Evolutionary conservation across 2,797 vertebrate species (phyloP).

Genomic region (Danio choprae): DNA sequence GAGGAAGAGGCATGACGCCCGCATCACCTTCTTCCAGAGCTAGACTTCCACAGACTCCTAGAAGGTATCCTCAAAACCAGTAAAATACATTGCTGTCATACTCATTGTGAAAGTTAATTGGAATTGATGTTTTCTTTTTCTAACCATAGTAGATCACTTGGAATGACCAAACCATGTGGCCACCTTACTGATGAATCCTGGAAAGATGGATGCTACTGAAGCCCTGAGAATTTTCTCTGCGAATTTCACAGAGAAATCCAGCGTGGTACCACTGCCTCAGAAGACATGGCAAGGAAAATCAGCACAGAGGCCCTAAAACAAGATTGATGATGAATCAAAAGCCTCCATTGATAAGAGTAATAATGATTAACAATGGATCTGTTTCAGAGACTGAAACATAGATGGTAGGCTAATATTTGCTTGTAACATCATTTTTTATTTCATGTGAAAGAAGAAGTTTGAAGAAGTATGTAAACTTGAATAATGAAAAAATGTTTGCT

Average conservation of each 20-base stretch:
- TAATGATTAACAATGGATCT: conserved; percentile 8
- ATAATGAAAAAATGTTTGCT: conserved; percentile 53
- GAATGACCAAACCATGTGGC: conserved; percentile 75
- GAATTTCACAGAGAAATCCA: conserved; percentile 52
- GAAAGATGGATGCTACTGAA: conserved; percentile 94
- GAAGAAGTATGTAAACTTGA: conserved; percentile 61
- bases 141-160: conserved; percentile 78
- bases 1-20: conserved; percentile 71
- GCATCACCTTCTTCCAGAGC: conserved; percentile 73
- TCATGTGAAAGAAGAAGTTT: conserved; percentile 72
- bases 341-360: conserved; percentile 19
- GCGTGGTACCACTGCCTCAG: conserved; percentile 60
- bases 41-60: conserved; percentile 79
- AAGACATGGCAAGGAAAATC: conserved; percentile 44
- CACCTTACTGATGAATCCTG: conserved; percentile 84
- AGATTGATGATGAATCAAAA: conserved; percentile 32
- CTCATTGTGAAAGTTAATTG: background rate
- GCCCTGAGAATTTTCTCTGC: conserved; percentile 51
- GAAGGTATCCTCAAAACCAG: conserved; percentile 73
- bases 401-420: conserved; percentile 51
- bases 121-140: background rate
- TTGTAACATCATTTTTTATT: conserved; percentile 71
- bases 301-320: conserved; percentile 26
- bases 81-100: background rate
- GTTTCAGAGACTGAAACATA: conserved; percentile 21